Evolutionary conservation across 2,888 invertebrate species (phyloP).

Genomic region (Ichneumoninae sp.): DNA sequence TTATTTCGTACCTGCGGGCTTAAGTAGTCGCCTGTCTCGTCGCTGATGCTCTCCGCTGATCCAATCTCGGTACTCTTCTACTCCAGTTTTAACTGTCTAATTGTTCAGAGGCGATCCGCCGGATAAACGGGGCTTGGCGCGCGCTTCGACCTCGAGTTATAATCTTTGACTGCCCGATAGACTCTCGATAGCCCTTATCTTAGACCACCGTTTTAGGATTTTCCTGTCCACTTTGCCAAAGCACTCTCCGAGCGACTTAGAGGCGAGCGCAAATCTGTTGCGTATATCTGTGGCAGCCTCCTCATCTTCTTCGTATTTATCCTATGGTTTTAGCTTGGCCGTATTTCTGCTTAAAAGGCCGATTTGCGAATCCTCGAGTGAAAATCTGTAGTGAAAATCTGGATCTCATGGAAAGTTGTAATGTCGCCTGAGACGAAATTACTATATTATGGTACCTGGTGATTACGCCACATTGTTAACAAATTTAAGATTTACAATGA

Average conservation of each 20-base stretch:
- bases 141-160: constrained; percentile 21
- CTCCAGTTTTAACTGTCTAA: constrained; percentile 64
- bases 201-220: constrained; percentile 32
- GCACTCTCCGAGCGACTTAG: not conserved
- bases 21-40: constrained; percentile 41
- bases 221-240: constrained; percentile 16
- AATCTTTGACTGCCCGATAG: constrained; percentile 29
- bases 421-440: too few species aligned
- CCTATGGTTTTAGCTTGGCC: not conserved
- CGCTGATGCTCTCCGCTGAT: constrained; percentile 28
- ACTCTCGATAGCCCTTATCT: constrained; percentile 55
- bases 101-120: constrained; percentile 61
- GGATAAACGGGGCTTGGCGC: constrained; percentile 37
- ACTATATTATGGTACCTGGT: too few species aligned
- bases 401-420: not conserved
- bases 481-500: too few species aligned
- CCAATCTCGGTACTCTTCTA: constrained; percentile 16
- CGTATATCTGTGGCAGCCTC: constrained; percentile 6
- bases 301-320: not conserved
- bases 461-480: too few species aligned
- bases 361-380: not conserved
- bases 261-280: constrained; percentile 31
- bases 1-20: constrained; percentile 63
- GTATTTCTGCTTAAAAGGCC: constrained; percentile 21
- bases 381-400: not conserved